Evolutionary conservation across 2,113 vertebrate species (phyloP).

Genomic region (Tympanuchus pallidicinctus): DNA sequence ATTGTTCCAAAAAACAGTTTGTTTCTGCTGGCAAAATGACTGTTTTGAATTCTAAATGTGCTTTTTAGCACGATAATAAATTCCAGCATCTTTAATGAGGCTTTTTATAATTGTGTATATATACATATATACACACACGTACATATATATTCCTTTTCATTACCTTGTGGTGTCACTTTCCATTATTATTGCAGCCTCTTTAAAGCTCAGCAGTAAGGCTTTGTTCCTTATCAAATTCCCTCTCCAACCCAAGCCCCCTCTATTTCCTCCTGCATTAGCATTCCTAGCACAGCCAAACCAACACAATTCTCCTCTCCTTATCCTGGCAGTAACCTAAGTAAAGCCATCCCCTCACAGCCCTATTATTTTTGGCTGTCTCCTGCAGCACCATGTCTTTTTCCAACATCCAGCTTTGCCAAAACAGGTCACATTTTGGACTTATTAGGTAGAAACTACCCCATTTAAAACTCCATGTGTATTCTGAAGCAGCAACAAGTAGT

Average conservation of each 20-base stretch:
- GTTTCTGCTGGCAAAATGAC: slow-evolving; percentile 25
- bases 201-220: background rate
- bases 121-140: background rate
- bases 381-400: background rate
- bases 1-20: slow-evolving; percentile 25
- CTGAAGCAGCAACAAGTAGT: background rate
- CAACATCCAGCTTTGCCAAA: background rate
- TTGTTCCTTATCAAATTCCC: background rate
- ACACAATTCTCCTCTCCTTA: background rate
- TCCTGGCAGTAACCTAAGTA: background rate
- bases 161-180: background rate
- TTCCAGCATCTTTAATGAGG: background rate
- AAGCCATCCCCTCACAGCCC: background rate
- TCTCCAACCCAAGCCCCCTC: background rate
- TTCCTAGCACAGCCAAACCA: background rate
- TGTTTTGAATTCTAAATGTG: slow-evolving; percentile 15
- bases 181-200: background rate
- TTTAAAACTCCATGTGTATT: background rate
- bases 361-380: background rate
- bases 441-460: background rate
- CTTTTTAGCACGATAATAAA: slow-evolving; percentile 24
- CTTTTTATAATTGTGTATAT: background rate
- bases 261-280: background rate
- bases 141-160: background rate
- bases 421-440: background rate